These are phyloP conservation scores for Zhengitettix transpicula DNA, from an alignment of 2,888 invertebrate genomes.

Conservation along the genomic window DNA sequence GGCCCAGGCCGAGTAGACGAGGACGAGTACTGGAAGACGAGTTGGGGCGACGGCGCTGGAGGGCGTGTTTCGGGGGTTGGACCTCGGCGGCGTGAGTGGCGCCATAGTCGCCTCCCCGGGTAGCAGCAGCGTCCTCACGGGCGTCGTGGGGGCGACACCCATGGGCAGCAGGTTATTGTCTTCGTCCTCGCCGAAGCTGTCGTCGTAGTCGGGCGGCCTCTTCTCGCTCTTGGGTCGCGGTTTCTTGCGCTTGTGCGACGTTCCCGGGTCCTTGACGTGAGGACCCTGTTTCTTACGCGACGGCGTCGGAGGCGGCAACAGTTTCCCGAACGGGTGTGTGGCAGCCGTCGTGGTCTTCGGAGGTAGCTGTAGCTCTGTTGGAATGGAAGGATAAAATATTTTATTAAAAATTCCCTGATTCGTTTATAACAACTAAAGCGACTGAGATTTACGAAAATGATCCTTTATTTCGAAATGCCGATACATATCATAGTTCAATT, in stretches of 20 bases:
- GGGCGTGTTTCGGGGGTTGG: not conserved
- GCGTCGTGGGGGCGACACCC: not conserved
- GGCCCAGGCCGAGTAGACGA: no score
- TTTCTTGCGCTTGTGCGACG: slow-evolving; percentile 3
- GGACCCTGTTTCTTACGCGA: slow-evolving; percentile 5
- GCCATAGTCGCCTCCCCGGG: not conserved
- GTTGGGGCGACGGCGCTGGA: not conserved
- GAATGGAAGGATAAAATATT: no score
- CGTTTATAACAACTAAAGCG: no score
- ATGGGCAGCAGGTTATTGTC: not conserved
- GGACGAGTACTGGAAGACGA: not conserved
- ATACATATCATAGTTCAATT: no score
- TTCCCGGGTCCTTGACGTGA: not conserved
- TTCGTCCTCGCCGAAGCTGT: not conserved
- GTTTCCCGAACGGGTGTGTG: slow-evolving; percentile 6
- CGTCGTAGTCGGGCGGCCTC: not conserved
- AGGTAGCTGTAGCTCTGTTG: slow-evolving; percentile 10
- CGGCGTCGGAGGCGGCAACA: slow-evolving; percentile 7
- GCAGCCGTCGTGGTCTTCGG: slow-evolving; percentile 11
- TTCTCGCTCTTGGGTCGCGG: slow-evolving; percentile 4
- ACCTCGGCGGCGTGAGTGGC: not conserved
- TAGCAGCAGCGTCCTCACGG: not conserved
- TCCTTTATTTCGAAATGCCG: no score
- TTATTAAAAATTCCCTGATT: no score
- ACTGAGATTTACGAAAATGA: no score